A percentile compares a stretch with the other conserved stretches of the same genome.
Conservation (phyloP, 92 coral and sea anemone genomes). For the Porites rus region DNA sequence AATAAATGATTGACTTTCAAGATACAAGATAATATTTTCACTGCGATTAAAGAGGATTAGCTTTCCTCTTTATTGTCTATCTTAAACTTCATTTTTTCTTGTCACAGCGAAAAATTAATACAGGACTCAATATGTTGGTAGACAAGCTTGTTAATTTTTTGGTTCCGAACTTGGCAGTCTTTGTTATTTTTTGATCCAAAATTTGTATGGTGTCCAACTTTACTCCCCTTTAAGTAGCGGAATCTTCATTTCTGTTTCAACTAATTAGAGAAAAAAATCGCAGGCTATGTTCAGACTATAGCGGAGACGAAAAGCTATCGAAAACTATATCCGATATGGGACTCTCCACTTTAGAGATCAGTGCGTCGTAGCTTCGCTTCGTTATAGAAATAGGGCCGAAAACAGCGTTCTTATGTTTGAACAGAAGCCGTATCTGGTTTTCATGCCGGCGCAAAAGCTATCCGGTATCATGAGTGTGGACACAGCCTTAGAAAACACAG, state of each 20-base stretch:
- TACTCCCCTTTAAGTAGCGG: background rate
- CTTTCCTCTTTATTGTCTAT: background rate
- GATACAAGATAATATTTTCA: background rate
- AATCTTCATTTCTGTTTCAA: background rate
- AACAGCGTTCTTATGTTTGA: too few species aligned
- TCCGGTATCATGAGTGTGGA: too few species aligned
- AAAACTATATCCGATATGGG: too few species aligned
- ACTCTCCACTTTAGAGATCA: too few species aligned
- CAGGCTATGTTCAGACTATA: too few species aligned
- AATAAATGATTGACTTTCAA: background rate
- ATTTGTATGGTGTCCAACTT: too few species aligned
- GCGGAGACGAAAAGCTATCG: too few species aligned
- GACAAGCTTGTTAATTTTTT: background rate
- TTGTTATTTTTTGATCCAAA: background rate
- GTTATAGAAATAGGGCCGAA: too few species aligned
- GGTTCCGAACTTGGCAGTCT: background rate
- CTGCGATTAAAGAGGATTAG: background rate
- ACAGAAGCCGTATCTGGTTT: too few species aligned
- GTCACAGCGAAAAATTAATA: too few species aligned
- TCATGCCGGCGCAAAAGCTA: too few species aligned
- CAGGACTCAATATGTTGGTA: background rate
- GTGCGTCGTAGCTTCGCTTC: too few species aligned
- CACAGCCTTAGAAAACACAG: background rate
- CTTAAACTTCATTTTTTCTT: background rate
- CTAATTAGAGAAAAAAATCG: constrained; percentile 5